phyloP scores from a whole-genome alignment of 1,140 invertebrate genomes.

The Tetraneura akinire region DNA sequence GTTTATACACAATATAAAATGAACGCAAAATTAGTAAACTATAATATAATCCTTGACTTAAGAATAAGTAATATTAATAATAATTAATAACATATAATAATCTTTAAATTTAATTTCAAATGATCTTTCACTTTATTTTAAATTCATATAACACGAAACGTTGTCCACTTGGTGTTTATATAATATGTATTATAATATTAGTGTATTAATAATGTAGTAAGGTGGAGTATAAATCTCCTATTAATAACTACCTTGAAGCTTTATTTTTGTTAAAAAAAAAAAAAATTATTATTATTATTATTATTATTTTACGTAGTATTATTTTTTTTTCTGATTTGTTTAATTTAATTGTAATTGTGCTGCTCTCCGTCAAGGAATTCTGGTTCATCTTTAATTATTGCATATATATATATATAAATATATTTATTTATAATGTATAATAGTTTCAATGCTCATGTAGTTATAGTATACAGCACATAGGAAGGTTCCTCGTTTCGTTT shows the following conservation, averaged over 20 bases:
- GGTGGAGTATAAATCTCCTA: neutral
- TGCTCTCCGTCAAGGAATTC: slow-evolving; percentile 14
- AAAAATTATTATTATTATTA: neutral
- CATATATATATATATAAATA: too few relatives aligned
- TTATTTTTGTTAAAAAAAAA: slow-evolving; percentile 19
- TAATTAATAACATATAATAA: neutral
- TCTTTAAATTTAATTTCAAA: neutral
- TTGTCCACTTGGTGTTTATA: neutral
- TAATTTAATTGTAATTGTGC: neutral
- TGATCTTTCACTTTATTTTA: neutral
- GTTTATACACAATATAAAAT: too few relatives aligned
- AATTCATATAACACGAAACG: neutral
- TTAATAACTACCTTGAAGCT: slow-evolving; percentile 1
- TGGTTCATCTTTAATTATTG: slow-evolving; percentile 12
- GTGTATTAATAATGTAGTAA: neutral
- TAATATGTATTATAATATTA: too few relatives aligned
- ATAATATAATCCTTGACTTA: neutral
- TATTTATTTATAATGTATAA: too few relatives aligned
- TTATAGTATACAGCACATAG: too few relatives aligned
- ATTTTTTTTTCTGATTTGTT: neutral
- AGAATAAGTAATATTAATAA: too few relatives aligned
- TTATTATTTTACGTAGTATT: neutral
- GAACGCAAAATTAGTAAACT: too few relatives aligned
- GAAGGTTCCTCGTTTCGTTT: neutral
- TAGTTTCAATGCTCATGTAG: neutral